Base-by-base conservation (phyloP, 2,113 vertebrate genomes). In the Eublepharis macularius region DNA sequence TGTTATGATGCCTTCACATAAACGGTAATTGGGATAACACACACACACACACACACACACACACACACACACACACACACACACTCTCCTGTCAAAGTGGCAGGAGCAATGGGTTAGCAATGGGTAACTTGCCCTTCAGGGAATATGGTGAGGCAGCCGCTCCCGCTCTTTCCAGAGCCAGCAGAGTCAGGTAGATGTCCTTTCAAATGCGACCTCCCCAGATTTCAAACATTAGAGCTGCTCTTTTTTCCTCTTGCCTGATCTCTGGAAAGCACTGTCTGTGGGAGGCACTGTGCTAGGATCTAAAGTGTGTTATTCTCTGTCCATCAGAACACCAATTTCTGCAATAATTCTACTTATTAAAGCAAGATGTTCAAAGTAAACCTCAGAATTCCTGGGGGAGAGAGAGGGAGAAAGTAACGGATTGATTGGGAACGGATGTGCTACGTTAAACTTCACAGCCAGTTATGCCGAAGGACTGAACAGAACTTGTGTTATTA, bases 321-420 rank as follows among this genome's bases (percentile, higher is more conserved):
- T 77, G 77, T 12, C 11, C 36, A 6, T 86, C 68, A 92, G 78
- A 89, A 80, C 82, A 82, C 80, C 43, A 45, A 39, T 54, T 91
- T 93, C 74, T 88, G 86, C 92, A 80, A 79, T 86, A 90, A 93
- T 86, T 92, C 32, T 60, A 2, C 54, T 94, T 90, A 90, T 83
- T 89, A 89, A 92, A 91, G 86, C 94, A 94, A 65, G 21, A 87
- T 88, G 86, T 87, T 92, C 86, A 72, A 84, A 91, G 41, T 73
- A 78, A 94, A 79, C 11, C 34, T 65, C 29, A 17, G 14, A 82
- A 76, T 72, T 65, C 45, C 76, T 3, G 11, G 13, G 83, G 65
- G 75, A 92, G 16, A 3, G 19, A 39, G 11, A 21, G 10, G 2
- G 78, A 90, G 65, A 86, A 89, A 93, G 89, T n/a, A 89, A 54